Conservation (phyloP, 2,797 vertebrate genomes). For the Anniella stebbinsi region DNA sequence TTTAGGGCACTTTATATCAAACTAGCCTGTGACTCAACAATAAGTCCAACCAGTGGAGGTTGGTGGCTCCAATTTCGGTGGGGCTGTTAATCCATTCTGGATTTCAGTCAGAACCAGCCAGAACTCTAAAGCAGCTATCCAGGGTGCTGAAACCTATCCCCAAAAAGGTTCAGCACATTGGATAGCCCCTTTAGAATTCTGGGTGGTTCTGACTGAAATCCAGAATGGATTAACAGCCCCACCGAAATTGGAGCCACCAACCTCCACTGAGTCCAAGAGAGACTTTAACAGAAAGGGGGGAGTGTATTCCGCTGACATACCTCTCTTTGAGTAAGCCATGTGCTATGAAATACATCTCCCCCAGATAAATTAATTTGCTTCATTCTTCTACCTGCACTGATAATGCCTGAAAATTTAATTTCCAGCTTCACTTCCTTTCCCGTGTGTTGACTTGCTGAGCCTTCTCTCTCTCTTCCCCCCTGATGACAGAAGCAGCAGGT, state of each 20-base stretch:
- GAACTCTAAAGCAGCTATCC: no score
- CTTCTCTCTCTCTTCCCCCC: neutral
- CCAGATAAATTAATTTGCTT: neutral
- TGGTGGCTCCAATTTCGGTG: no score
- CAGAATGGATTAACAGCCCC: no score
- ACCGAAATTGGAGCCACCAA: no score
- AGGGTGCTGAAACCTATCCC: no score
- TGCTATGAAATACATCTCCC: neutral
- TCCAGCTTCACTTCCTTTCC: neutral
- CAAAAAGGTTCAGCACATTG: no score
- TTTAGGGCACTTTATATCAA: neutral
- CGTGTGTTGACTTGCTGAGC: neutral
- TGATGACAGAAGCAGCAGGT: neutral
- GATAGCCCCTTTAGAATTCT: no score
- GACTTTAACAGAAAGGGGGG: neutral
- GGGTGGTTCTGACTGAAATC: no score
- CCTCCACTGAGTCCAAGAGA: no score
- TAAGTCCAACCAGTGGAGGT: neutral
- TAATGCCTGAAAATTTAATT: conserved; percentile 20
- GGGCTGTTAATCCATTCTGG: no score
- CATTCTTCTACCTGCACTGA: neutral
- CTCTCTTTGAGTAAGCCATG: neutral
- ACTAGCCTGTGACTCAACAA: neutral
- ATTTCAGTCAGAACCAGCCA: no score
- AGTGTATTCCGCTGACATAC: neutral